Evolutionary conservation across 2,888 invertebrate species (phyloP).

Genomic region (Hetaerina titia): DNA sequence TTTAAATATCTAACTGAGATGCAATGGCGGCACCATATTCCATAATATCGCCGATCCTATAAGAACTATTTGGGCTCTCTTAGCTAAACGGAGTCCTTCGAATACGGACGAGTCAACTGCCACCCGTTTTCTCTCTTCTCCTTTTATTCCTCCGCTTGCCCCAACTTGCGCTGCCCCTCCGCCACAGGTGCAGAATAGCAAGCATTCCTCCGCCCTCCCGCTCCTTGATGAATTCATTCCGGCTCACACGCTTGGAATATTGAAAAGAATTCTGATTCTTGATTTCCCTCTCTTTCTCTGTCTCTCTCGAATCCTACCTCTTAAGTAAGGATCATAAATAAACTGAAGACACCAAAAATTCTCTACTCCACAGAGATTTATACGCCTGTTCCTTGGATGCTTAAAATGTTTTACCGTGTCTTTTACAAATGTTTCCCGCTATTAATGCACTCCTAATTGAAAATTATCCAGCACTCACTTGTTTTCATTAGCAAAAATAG

Average conservation of each 20-base stretch:
- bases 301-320: background rate
- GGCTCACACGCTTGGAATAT: slow-evolving; percentile 28
- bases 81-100: too few relatives aligned
- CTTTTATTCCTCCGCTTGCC: background rate
- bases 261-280: background rate
- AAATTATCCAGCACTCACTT: background rate
- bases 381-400: background rate
- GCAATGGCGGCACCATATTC: too few relatives aligned
- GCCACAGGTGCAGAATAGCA: slow-evolving; percentile 37
- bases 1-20: too few relatives aligned
- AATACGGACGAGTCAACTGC: too few relatives aligned
- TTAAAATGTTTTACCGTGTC: background rate
- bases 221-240: slow-evolving; percentile 49
- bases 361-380: background rate
- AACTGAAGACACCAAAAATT: background rate
- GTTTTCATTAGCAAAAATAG: background rate
- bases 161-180: background rate
- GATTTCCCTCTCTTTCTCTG: background rate
- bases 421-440: background rate
- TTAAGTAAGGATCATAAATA: background rate
- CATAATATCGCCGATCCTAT: too few relatives aligned
- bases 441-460: background rate
- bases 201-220: slow-evolving; percentile 35
- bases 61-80: too few relatives aligned
- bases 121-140: too few relatives aligned